Evolutionary conservation across 2,113 vertebrate species (phyloP).

Genomic region (Poecile atricapillus): DNA sequence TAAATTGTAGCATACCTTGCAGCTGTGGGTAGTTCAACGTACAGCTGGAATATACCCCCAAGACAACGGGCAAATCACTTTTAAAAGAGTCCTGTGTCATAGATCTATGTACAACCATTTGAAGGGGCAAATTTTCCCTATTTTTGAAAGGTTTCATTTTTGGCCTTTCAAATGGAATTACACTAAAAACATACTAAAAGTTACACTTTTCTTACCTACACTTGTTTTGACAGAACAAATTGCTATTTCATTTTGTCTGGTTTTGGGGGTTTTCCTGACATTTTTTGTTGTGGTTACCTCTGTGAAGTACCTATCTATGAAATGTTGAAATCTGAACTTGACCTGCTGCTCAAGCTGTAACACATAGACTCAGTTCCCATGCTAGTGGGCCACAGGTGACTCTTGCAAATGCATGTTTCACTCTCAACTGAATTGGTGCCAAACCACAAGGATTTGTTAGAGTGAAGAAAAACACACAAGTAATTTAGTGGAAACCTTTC

Average conservation of each 20-base stretch:
- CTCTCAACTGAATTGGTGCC: not conserved
- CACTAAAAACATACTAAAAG: not conserved
- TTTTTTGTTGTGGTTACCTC: not conserved
- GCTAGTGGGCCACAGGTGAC: not conserved
- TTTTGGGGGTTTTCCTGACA: not conserved
- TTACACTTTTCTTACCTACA: not conserved
- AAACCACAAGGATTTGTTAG: not conserved
- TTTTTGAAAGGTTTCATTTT: not conserved
- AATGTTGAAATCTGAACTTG: not conserved
- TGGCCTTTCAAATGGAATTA: not conserved
- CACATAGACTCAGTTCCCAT: not conserved
- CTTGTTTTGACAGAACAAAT: not conserved
- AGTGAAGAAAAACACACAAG: not conserved
- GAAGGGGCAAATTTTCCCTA: not conserved
- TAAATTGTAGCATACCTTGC: not conserved
- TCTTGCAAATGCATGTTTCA: fast-evolving
- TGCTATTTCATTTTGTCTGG: not conserved
- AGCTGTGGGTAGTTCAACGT: not conserved
- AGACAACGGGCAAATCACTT: not conserved
- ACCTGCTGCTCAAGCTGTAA: not conserved
- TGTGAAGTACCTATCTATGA: not conserved
- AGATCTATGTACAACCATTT: not conserved
- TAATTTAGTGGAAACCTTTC: not conserved
- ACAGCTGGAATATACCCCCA: not conserved
- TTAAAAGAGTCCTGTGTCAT: not conserved